Conservation (phyloP, 2,797 vertebrate genomes). For the Bucorvus abyssinicus region DNA sequence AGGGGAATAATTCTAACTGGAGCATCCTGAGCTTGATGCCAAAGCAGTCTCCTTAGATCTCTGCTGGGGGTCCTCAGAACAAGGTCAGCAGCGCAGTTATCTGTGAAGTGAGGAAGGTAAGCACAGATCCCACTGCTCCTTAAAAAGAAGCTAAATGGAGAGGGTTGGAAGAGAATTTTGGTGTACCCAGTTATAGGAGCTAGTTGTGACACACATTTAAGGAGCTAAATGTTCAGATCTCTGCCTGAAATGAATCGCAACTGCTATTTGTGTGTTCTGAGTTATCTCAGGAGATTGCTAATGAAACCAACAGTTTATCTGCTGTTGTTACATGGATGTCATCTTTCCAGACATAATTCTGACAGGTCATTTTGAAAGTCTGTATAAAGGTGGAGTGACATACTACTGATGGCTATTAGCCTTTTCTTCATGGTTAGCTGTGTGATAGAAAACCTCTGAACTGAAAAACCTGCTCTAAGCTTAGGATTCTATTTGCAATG, state of each 20-base stretch:
- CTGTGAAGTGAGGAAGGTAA: not conserved
- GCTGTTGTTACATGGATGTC: not conserved
- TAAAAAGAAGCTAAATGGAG: not conserved
- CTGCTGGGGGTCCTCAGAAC: not conserved
- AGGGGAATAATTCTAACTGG: not conserved
- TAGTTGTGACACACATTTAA: not conserved
- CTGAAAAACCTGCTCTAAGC: not conserved
- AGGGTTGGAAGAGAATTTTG: not conserved
- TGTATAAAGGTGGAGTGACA: not conserved
- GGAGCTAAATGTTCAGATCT: not conserved
- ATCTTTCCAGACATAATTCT: not conserved
- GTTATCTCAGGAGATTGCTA: not conserved
- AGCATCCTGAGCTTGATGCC: conserved; percentile 3
- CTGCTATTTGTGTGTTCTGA: not conserved
- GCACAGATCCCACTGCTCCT: not conserved
- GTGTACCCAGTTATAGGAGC: not conserved
- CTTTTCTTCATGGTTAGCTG: not conserved
- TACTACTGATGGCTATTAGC: not conserved
- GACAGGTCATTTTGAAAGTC: not conserved
- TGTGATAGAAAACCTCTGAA: not conserved
- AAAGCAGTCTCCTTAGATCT: not conserved
- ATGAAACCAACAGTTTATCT: not conserved
- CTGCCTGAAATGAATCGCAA: not conserved
- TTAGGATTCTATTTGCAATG: not conserved
- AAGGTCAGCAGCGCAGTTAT: not conserved